Evolutionary conservation across 37 sponge, comb jelly and placozoan genomes (phyloP).

Genomic region (Eunapius fragilis): DNA sequence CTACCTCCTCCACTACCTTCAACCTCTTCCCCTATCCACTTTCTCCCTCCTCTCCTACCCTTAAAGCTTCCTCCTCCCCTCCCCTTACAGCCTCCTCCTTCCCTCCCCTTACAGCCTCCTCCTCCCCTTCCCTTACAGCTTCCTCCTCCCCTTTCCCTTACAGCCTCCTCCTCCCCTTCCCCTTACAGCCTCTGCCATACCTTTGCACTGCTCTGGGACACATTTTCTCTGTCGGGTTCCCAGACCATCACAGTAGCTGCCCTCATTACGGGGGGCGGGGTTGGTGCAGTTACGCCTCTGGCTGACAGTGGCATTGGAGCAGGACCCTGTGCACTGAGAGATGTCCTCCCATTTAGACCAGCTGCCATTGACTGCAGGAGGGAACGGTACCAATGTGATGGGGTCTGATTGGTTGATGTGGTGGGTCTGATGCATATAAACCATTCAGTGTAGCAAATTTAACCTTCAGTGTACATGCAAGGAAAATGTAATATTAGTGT

Average conservation of each 20-base stretch:
- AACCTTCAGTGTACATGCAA: too few relatives aligned
- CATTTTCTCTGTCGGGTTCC: constrained; percentile 1
- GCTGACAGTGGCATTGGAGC: not conserved
- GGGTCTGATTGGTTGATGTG: not conserved
- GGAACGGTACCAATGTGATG: not conserved
- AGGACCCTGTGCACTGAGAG: constrained; percentile 28
- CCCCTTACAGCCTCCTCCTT: not conserved
- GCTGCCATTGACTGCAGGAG: constrained; percentile 28
- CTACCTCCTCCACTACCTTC: not conserved
- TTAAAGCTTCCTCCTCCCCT: constrained; percentile 6
- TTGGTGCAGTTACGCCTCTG: constrained; percentile 39
- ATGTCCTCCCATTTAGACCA: constrained; percentile 53
- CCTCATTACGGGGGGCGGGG: constrained; percentile 26
- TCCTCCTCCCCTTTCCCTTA: constrained; percentile 1
- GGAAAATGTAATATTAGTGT: too few relatives aligned
- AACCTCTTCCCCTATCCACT: not conserved
- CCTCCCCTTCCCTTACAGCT: not conserved
- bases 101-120: not conserved
- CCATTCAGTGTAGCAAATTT: too few relatives aligned
- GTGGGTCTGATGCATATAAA: too few relatives aligned
- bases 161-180: not conserved
- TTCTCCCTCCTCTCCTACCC: not conserved
- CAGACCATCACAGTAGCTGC: constrained; percentile 25
- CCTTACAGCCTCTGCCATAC: too few relatives aligned
- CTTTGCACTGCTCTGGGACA: constrained; percentile 15